Percentiles rank a stretch among this genome's conserved stretches.
These are phyloP conservation scores for Drosophila lini DNA, from an alignment of 1,140 invertebrate genomes.

Conservation along the genomic window DNA sequence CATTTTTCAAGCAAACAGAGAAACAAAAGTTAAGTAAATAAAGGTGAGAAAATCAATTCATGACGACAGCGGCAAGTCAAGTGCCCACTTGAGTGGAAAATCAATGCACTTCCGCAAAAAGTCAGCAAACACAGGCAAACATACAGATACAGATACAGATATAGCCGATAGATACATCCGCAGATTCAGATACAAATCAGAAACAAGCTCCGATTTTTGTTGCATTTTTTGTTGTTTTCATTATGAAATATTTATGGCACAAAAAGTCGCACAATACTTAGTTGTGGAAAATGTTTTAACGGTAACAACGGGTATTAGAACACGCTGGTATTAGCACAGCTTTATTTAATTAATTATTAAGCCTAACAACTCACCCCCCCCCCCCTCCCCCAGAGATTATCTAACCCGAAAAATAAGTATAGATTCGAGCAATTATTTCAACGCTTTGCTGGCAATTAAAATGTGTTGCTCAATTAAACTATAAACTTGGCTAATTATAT, in stretches of 20 bases:
- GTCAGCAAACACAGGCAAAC: constrained; percentile 40
- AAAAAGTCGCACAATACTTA: constrained; percentile 30
- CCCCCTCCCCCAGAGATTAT: not conserved
- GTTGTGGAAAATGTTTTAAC: constrained; percentile 12
- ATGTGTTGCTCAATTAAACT: constrained; percentile 22
- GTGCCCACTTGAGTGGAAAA: constrained; percentile 80
- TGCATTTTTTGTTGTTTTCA: not conserved
- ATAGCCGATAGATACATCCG: constrained; percentile 1
- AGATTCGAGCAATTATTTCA: constrained; percentile 21
- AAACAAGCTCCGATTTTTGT: constrained; percentile 21
- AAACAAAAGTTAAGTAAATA: constrained; percentile 45
- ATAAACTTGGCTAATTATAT: constrained; percentile 29
- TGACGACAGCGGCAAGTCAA: constrained; percentile 51
- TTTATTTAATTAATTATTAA: constrained; percentile 28
- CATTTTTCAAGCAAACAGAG: constrained; percentile 57
- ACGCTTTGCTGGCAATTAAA: constrained; percentile 29
- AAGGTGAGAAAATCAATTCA: constrained; percentile 77
- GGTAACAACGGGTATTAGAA: constrained; percentile 17
- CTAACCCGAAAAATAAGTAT: constrained; percentile 13
- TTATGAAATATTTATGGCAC: constrained; percentile 37
- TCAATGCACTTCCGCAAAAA: constrained; percentile 78
- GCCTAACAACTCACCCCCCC: not conserved
- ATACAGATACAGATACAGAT: constrained; percentile 12
- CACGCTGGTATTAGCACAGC: constrained; percentile 8
- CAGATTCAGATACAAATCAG: constrained; percentile 40